Evolutionary conservation across 2,888 invertebrate species (phyloP).

Genomic region (Clivina fossor): DNA sequence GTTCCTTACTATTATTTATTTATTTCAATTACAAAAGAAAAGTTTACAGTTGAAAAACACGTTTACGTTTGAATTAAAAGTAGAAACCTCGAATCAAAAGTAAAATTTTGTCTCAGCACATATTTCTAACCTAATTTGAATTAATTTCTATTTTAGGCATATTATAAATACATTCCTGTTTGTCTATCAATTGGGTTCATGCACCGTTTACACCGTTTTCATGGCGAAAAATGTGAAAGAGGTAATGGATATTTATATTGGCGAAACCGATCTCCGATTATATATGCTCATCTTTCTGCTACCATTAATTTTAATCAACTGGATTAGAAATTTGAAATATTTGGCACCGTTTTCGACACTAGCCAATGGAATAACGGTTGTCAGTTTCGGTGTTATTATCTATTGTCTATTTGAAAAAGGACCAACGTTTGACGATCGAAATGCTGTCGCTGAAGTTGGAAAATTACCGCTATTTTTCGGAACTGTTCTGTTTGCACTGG

Average conservation of each 20-base stretch:
- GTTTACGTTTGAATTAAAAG: not conserved
- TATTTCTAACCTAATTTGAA: too few species aligned
- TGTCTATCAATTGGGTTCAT: slow-evolving; percentile 92
- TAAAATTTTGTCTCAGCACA: too few species aligned
- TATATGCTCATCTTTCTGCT: slow-evolving; percentile 74
- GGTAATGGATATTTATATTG: slow-evolving; percentile 60
- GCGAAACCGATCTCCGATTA: slow-evolving; percentile 59
- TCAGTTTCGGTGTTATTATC: slow-evolving; percentile 74
- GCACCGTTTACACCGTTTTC: slow-evolving; percentile 95
- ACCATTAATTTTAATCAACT: slow-evolving; percentile 70
- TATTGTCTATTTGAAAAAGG: slow-evolving; percentile 70
- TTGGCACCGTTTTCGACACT: slow-evolving; percentile 81
- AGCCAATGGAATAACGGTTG: slow-evolving; percentile 76
- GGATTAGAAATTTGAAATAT: slow-evolving; percentile 73
- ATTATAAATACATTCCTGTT: slow-evolving; percentile 74
- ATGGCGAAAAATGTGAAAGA: slow-evolving; percentile 82
- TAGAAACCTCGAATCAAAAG: too few species aligned
- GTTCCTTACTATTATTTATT: slow-evolving; percentile 11
- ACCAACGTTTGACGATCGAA: slow-evolving; percentile 56
- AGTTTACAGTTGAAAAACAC: not conserved
- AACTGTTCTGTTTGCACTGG: slow-evolving; percentile 87
- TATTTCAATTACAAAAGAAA: not conserved
- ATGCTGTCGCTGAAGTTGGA: slow-evolving; percentile 55
- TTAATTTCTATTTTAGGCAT: slow-evolving; percentile 60
- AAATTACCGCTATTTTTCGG: slow-evolving; percentile 83